Evolutionary conservation across 2,113 vertebrate genomes (phyloP).

Genomic region (Syrrhaptes paradoxus): DNA sequence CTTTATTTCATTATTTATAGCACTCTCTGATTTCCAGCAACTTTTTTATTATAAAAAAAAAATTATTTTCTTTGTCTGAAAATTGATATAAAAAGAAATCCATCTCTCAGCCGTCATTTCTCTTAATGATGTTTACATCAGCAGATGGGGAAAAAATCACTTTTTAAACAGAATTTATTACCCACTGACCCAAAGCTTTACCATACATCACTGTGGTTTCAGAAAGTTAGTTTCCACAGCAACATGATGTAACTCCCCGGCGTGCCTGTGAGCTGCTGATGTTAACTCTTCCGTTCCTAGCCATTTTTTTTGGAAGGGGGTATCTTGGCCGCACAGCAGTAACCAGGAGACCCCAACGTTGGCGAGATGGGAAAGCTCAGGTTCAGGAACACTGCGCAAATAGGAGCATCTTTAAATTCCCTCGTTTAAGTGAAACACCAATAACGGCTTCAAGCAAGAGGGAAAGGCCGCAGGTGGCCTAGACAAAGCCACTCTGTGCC

Average conservation of each 20-base stretch:
- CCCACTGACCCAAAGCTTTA: slow-evolving; percentile 79
- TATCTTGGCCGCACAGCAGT: neutral
- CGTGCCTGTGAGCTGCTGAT: slow-evolving; percentile 10
- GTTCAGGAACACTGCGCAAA: neutral
- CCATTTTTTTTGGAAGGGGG: neutral
- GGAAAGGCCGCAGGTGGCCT: neutral
- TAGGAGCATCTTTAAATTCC: neutral
- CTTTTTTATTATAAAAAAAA: slow-evolving; percentile 55
- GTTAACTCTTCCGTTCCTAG: slow-evolving; percentile 71
- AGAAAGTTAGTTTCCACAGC: slow-evolving; percentile 81
- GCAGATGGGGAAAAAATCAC: slow-evolving; percentile 75
- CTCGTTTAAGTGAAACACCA: neutral
- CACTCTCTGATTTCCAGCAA: slow-evolving; percentile 54
- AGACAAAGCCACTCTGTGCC: neutral
- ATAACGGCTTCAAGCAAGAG: neutral
- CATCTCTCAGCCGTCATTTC: slow-evolving; percentile 70
- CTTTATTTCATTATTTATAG: slow-evolving; percentile 71
- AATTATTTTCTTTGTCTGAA: slow-evolving; percentile 70
- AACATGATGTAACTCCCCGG: slow-evolving; percentile 70
- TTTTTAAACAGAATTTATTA: slow-evolving; percentile 83
- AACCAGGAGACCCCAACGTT: neutral
- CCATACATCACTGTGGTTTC: slow-evolving; percentile 71
- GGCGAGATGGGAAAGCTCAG: neutral
- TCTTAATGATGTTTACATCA: slow-evolving; percentile 80
- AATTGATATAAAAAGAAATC: slow-evolving; percentile 71